Percentiles rank a stretch among this genome's conserved stretches.
These are phyloP conservation scores for Pterocles orientalis DNA, from an alignment of 2,113 vertebrate genomes.

Conservation along the genomic window DNA sequence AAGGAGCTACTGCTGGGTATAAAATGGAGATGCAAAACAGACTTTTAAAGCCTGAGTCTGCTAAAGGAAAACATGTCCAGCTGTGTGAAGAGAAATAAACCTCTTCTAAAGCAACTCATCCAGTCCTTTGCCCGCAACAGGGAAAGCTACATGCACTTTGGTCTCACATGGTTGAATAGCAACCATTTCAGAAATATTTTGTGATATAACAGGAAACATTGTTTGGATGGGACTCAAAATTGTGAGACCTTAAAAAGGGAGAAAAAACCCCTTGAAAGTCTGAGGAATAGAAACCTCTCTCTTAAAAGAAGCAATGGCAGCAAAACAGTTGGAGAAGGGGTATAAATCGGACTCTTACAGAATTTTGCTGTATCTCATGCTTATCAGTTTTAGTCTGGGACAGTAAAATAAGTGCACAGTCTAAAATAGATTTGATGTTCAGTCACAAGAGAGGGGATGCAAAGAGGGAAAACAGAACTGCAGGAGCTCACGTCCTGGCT, in stretches of 20 bases:
- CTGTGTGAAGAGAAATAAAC: conserved; percentile 18
- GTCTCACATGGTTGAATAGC: not conserved
- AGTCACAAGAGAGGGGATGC: not conserved
- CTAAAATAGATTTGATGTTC: not conserved
- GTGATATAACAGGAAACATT: not conserved
- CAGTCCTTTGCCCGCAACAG: not conserved
- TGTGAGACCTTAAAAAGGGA: not conserved
- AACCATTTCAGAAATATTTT: not conserved
- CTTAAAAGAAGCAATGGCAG: not conserved
- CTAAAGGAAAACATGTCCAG: not conserved
- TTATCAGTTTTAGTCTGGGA: not conserved
- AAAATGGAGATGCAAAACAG: not conserved
- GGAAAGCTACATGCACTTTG: not conserved
- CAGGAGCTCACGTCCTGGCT: not conserved
- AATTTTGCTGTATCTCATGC: not conserved
- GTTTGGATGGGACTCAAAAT: not conserved
- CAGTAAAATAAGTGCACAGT: not conserved
- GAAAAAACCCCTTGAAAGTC: not conserved
- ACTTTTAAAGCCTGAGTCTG: not conserved
- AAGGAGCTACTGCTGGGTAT: not conserved
- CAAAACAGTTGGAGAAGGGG: not conserved
- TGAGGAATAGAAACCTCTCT: not conserved
- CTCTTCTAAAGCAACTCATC: not conserved
- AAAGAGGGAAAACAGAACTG: not conserved
- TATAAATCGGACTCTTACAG: not conserved